These are phyloP conservation scores for Caprella mutica DNA, from an alignment of 2,888 invertebrate species.

Conservation along the genomic window DNA sequence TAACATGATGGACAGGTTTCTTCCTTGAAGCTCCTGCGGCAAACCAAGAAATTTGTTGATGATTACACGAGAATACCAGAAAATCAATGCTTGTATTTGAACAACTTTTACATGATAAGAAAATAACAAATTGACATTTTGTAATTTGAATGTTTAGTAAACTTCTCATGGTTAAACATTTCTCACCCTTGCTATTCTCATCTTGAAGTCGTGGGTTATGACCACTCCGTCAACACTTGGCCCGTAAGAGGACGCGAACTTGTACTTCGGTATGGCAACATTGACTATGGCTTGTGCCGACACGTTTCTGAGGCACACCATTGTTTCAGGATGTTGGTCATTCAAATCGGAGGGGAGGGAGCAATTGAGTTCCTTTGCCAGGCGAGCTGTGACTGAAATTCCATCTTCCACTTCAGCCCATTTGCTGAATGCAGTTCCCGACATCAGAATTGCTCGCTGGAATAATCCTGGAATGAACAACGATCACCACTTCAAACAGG, in stretches of 20 bases:
- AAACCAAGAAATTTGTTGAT: too few species aligned
- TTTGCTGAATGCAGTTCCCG: slow-evolving; percentile 38
- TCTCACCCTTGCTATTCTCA: slow-evolving; percentile 24
- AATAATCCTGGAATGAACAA: slow-evolving; percentile 38
- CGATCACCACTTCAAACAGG: too few species aligned
- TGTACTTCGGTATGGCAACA: slow-evolving; percentile 23
- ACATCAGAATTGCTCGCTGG: slow-evolving; percentile 38
- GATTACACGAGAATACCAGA: too few species aligned
- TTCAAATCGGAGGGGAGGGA: slow-evolving; percentile 30
- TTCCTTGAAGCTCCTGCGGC: slow-evolving; percentile 13
- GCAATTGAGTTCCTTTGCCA: slow-evolving; percentile 67
- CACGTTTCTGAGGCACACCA: slow-evolving; percentile 31
- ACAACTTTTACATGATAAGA: neutral
- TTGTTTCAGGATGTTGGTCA: slow-evolving; percentile 31
- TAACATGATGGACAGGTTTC: slow-evolving; percentile 50
- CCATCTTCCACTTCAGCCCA: slow-evolving; percentile 59
- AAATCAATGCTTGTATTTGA: too few species aligned
- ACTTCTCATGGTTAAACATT: too few species aligned
- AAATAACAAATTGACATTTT: too few species aligned
- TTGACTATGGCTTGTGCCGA: slow-evolving; percentile 22
- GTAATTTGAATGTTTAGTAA: too few species aligned
- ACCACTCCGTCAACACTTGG: slow-evolving; percentile 80
- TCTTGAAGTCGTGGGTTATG: slow-evolving; percentile 36
- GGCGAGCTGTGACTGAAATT: slow-evolving; percentile 38
- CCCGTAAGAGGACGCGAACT: slow-evolving; percentile 54